Base-by-base conservation (phyloP, 1,140 invertebrate genomes). In the Euborellia annulipes region DNA sequence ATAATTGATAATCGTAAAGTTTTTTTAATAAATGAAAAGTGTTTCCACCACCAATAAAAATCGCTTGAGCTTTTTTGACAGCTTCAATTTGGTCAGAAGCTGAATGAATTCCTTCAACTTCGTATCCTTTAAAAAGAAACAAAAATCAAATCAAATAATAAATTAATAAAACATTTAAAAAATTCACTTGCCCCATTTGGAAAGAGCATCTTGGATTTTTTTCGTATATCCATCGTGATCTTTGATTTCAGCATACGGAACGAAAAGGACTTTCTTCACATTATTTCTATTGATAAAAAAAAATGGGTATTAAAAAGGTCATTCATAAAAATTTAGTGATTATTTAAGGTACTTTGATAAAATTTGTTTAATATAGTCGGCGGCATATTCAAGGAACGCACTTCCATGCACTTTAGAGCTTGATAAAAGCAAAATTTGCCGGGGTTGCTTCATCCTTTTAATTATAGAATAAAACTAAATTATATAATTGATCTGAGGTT, bases 1-100 rank as follows among this genome's bases (percentile, higher is more conserved):
- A 60, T 19, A 87, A 56, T 41, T 79, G 60, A 17, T 75, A 62
- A 45, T 82, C 76, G 63, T 85, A 82, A 1, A 86, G 59, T 16
- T 68, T 67, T 55, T 78, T 78, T 3, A 87, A 61, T 21, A 87
- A 61, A 18, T 75, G 63, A 55, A 87, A 82, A 7, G 78, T 85
- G 58, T 85, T 83, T 43, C 81, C 79, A 50, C 84, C 82, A n/a
- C 82, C 82, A 47, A 86, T 65, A 62, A 81, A 85, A 47, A 85
- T 75, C 27, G 76, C 76, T 65, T 84, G 60, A 1, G 79, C 75
- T 13, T 67, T 59, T 40, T 69, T 63, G 1, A 85, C 61, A 16
- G 77, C 76, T 44, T 64, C 55, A 2, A 61, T 50, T 17, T 72
- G 69, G 56, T 79, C 61, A 13, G 36, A 30, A 11, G 61, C 65